Conservation (phyloP, 2,797 vertebrate genomes). For the Poecilia velifera region DNA sequence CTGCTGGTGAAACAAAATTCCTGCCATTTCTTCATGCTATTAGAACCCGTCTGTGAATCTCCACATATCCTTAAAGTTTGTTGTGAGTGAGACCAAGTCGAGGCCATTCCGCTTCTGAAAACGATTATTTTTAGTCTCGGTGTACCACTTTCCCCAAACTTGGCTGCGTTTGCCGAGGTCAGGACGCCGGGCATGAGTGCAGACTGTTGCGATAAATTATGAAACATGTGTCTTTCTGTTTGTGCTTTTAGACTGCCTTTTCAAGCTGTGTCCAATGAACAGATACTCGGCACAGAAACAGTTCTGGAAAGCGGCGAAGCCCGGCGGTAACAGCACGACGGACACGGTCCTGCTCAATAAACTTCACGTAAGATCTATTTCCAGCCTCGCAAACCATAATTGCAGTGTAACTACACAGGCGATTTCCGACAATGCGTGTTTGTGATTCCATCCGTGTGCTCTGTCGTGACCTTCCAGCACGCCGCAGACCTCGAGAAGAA, state of each 20-base stretch:
- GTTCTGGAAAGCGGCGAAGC: constrained; percentile 99
- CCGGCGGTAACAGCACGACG: constrained; percentile 94
- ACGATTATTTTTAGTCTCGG: not conserved
- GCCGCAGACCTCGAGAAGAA: constrained; percentile 98
- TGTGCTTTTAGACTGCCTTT: constrained; percentile 89
- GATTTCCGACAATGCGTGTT: not conserved
- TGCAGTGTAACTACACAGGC: not conserved
- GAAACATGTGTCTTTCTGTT: not conserved
- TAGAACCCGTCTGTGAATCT: not conserved
- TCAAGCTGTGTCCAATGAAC: constrained; percentile 98
- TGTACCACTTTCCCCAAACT: not conserved
- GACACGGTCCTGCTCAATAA: constrained; percentile 95
- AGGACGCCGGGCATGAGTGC: not conserved
- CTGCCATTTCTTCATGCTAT: not conserved
- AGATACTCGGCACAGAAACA: constrained; percentile 98
- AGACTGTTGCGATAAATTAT: not conserved
- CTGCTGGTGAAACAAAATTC: not conserved
- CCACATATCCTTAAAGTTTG: not conserved
- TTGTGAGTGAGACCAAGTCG: not conserved
- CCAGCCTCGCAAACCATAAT: not conserved
- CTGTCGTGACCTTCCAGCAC: constrained; percentile 81
- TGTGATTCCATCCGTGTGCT: constrained; percentile 1
- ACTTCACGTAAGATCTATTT: constrained; percentile 83
- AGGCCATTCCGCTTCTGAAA: not conserved
- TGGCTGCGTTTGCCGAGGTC: not conserved